Evolutionary conservation across 2,113 vertebrate species (phyloP), one percentile per base, ranked within the genome.

Genomic region (Oreochromis aureus): DNA sequence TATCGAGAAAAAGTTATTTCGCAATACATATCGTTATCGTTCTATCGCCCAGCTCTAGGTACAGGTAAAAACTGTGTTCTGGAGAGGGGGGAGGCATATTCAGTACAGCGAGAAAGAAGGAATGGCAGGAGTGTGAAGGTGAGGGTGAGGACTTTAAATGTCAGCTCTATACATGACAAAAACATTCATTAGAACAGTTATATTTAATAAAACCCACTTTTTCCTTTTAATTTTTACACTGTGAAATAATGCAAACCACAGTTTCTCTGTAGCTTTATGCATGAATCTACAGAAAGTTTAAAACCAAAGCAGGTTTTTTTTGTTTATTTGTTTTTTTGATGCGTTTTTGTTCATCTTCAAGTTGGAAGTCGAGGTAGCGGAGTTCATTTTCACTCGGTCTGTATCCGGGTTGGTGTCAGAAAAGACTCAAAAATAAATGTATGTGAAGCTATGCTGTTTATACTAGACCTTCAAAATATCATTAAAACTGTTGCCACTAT

Each of bases 291-390:
- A 73, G 7, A 73, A 73, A 16, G 63, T 41, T 71, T 10, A 24
- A 73, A 73, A 24, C 12, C n/a, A 6, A 73, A 46, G 61, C 16
- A 63, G 30, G 1, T 63, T 63, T 63, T 39, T 34, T 61, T 34
- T 63, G 30, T 27, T 27, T 27, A 27, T 63, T 34, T 0, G 16
- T 19, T 0, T 61, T 16, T 27, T 27, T 27, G 27, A 27, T 27
- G 27, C 27, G 27, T 27, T 27, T 27, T 34, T 34, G 32, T 34
- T 34, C 32, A 34, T 34, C 32, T 34, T 34, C 32, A 34, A 7
- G 12, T 32, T 61, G 58, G 10, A 0, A 61, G 2, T 2, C 10
- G 27, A 59, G 7, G 56, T 0, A 34, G 58, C 34, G 30, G 9
- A 34, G 59, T 19, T 61, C 2, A 4, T 61, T 34, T 39, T 66